A percentile compares a stretch with the other conserved stretches of the same genome.
These are phyloP conservation scores for Malurus leucopterus DNA, from an alignment of 2,797 vertebrate genomes.

Conservation along the genomic window DNA sequence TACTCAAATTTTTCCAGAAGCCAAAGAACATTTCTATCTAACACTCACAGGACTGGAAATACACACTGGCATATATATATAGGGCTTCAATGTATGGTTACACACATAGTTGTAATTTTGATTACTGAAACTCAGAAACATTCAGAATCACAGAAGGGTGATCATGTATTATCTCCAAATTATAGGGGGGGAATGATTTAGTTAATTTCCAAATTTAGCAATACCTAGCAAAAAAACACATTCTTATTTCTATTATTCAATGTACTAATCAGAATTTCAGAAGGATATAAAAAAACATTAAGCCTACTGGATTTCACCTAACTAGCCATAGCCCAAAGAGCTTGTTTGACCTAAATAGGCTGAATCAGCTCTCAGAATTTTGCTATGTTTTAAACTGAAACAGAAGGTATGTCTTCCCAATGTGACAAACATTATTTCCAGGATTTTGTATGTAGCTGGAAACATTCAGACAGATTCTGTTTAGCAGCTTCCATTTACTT, in stretches of 20 bases:
- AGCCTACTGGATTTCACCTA: not conserved
- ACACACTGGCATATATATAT: not conserved
- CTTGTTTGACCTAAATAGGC: not conserved
- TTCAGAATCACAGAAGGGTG: not conserved
- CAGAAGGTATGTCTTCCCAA: not conserved
- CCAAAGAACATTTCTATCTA: not conserved
- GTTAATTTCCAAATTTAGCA: not conserved
- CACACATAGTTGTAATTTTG: not conserved
- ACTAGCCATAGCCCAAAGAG: not conserved
- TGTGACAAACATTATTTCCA: not conserved
- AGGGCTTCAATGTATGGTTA: not conserved
- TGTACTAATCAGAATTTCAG: not conserved
- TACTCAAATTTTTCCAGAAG: not conserved
- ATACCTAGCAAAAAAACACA: not conserved
- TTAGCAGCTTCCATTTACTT: constrained; percentile 28
- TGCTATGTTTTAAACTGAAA: not conserved
- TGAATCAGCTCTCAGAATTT: not conserved
- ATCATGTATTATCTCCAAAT: not conserved
- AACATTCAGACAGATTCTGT: not conserved
- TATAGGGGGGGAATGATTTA: rapidly evolving
- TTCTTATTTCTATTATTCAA: not conserved
- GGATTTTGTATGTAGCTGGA: not conserved
- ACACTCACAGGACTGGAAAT: not conserved
- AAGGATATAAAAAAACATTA: not conserved
- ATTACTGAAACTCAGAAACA: not conserved